Evolutionary conservation across 1,140 invertebrate genomes (phyloP).

Genomic region (Monochamus saltuarius): DNA sequence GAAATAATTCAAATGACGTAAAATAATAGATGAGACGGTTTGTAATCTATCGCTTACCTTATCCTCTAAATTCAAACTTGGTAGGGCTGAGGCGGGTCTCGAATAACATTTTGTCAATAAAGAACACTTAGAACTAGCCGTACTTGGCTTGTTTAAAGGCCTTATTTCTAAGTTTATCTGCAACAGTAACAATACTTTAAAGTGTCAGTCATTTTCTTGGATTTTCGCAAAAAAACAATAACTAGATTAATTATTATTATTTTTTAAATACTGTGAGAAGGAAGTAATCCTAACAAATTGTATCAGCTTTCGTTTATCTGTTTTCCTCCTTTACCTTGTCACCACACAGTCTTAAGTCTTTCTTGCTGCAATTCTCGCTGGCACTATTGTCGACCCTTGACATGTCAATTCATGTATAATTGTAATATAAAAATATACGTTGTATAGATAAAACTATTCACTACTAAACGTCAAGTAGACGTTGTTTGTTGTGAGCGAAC

Average conservation of each 20-base stretch:
- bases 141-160: conserved; percentile 27
- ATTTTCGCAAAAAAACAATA: too few species aligned
- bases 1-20: background rate
- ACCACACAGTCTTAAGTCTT: conserved; percentile 28
- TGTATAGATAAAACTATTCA: too few species aligned
- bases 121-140: conserved; percentile 31
- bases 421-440: too few species aligned
- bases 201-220: too few species aligned
- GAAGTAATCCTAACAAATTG: too few species aligned
- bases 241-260: too few species aligned
- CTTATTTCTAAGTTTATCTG: conserved; percentile 39
- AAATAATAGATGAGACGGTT: too few species aligned
- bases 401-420: too few species aligned
- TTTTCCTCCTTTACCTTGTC: conserved; percentile 21
- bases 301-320: too few species aligned
- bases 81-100: conserved; percentile 40
- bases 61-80: conserved; percentile 32
- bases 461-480: too few species aligned
- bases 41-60: conserved; percentile 5
- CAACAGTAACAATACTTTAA: conserved; percentile 13
- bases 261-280: too few species aligned
- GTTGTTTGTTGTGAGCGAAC: conserved; percentile 13
- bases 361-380: background rate
- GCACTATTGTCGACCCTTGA: too few species aligned
- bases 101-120: conserved; percentile 32